These are phyloP conservation scores for Serinus canaria DNA, from an alignment of 2,113 vertebrate genomes.

Conservation along the genomic window DNA sequence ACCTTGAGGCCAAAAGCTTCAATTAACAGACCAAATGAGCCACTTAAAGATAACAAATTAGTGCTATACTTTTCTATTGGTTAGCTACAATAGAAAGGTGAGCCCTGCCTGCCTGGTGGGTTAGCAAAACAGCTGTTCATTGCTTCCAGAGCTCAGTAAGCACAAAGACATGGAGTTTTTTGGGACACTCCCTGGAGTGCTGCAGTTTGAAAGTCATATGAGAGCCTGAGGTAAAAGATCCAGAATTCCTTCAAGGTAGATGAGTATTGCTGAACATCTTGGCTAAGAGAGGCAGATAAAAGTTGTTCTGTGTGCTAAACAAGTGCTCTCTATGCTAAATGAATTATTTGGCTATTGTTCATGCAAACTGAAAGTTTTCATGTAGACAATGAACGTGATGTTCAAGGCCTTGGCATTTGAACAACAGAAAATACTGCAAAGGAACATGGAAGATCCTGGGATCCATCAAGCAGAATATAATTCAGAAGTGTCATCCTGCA, in stretches of 20 bases:
- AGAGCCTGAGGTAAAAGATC: neutral
- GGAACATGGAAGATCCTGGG: neutral
- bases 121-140: neutral
- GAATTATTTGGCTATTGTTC: neutral
- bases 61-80: neutral
- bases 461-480: neutral
- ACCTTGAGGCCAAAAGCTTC: neutral
- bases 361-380: neutral
- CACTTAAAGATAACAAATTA: neutral
- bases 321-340: neutral
- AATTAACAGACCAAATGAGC: neutral
- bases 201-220: neutral
- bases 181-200: neutral
- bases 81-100: neutral
- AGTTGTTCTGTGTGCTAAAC: neutral
- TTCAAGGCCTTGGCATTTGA: neutral
- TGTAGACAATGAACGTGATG: rapidly evolving
- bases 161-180: rapidly evolving
- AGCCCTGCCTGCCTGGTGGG: neutral
- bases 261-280: neutral
- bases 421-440: neutral
- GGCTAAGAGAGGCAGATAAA: neutral
- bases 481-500: neutral
- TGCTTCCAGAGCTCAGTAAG: neutral
- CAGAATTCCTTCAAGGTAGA: neutral